phyloP scores from a whole-genome alignment of 1,140 invertebrate genomes.

The Venturia canescens region DNA sequence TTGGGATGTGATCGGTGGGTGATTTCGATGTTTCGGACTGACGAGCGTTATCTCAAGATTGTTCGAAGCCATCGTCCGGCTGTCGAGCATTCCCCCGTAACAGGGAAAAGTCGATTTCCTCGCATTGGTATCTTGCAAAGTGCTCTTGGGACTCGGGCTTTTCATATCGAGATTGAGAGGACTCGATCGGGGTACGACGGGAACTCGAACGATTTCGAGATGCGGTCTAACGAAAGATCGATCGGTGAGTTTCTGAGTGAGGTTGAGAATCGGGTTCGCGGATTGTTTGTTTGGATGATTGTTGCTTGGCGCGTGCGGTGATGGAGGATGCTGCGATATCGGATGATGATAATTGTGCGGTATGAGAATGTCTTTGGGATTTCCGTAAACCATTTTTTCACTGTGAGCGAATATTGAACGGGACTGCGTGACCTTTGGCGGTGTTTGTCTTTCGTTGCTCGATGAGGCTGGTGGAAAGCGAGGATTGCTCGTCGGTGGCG shows the following conservation, averaged over 20 bases:
- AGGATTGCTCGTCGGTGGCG: constrained; percentile 53
- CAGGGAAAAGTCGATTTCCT: constrained; percentile 50
- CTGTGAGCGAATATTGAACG: constrained; percentile 81
- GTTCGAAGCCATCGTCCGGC: constrained; percentile 72
- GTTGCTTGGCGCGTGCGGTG: constrained; percentile 31
- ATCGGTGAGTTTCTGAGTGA: constrained; percentile 66
- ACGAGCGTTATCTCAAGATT: constrained; percentile 75
- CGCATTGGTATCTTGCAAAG: constrained; percentile 40
- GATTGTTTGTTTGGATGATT: constrained; percentile 40
- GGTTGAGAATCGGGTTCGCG: constrained; percentile 64
- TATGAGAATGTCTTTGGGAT: constrained; percentile 82
- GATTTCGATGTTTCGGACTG: constrained; percentile 63
- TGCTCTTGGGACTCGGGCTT: constrained; percentile 51
- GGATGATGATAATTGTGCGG: constrained; percentile 69
- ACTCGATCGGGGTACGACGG: constrained; percentile 72
- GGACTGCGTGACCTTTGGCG: constrained; percentile 81
- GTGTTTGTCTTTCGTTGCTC: constrained; percentile 66
- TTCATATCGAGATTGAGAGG: constrained; percentile 69
- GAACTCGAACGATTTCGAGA: constrained; percentile 74
- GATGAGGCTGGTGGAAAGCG: constrained; percentile 63
- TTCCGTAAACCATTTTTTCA: constrained; percentile 83
- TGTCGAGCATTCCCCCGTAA: constrained; percentile 70
- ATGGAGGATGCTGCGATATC: constrained; percentile 36
- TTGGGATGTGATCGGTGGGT: constrained; percentile 46
- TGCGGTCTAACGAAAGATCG: constrained; percentile 67